phyloP scores from a whole-genome alignment of 2,888 invertebrate species.

The Netelia virgata region DNA sequence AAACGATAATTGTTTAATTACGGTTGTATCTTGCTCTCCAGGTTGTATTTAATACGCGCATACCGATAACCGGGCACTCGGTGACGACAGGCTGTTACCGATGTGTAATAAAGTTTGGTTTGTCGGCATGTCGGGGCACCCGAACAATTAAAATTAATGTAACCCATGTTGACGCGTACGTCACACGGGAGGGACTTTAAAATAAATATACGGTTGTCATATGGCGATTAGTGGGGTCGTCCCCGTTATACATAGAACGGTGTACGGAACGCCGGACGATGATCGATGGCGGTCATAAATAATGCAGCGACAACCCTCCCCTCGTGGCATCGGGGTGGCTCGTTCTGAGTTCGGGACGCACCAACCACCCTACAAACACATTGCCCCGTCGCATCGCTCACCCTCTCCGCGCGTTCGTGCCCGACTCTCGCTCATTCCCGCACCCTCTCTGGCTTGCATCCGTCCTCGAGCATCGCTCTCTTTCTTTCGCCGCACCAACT shows the following conservation, averaged over 20 bases:
- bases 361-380: conserved; percentile 78
- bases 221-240: conserved; percentile 84
- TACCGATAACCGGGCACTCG: background rate
- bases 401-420: conserved; percentile 37
- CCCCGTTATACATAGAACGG: conserved; percentile 70
- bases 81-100: conserved; percentile 49
- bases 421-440: conserved; percentile 59
- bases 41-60: background rate
- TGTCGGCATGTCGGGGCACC: conserved; percentile 63
- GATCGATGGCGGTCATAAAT: conserved; percentile 84
- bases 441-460: conserved; percentile 59
- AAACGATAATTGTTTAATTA: conserved; percentile 9
- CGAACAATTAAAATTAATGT: conserved; percentile 83
- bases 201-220: conserved; percentile 84
- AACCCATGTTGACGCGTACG: conserved; percentile 77
- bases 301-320: conserved; percentile 79
- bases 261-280: conserved; percentile 79
- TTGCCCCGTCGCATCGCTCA: conserved; percentile 67
- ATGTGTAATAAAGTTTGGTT: conserved; percentile 36
- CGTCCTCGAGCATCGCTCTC: conserved; percentile 25
- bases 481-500: conserved; percentile 31
- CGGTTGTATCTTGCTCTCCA: background rate
- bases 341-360: conserved; percentile 40
- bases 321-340: conserved; percentile 42
- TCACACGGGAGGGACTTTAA: conserved; percentile 76